Conservation (phyloP, 2,113 vertebrate genomes). For the Brevimyrus niger region DNA sequence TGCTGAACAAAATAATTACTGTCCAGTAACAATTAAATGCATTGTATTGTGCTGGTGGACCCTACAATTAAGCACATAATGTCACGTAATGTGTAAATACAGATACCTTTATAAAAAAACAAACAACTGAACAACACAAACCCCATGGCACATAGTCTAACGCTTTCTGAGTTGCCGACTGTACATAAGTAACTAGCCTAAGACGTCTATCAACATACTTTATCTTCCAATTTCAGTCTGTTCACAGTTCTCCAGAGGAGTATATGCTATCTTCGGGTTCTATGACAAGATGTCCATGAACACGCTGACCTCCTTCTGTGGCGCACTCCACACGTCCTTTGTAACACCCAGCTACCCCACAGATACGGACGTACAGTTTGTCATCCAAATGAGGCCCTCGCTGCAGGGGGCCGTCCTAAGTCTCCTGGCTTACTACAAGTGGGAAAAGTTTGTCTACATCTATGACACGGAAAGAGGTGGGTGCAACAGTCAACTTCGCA, state of each 20-base stretch:
- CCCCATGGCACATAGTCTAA: neutral
- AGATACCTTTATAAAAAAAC: neutral
- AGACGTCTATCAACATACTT: conserved; percentile 77
- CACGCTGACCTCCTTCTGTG: neutral
- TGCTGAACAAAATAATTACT: neutral
- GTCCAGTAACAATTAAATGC: neutral
- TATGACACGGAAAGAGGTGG: conserved; percentile 97
- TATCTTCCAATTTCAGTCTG: conserved; percentile 66
- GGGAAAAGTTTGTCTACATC: conserved; percentile 95
- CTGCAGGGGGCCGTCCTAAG: conserved; percentile 82
- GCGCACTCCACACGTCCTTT: conserved; percentile 89
- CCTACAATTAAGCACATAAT: neutral
- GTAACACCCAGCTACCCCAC: conserved; percentile 93
- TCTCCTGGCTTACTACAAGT: conserved; percentile 84
- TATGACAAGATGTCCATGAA: conserved; percentile 72
- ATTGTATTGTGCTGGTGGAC: neutral
- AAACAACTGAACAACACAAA: neutral
- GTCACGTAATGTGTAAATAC: neutral
- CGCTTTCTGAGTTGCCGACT: neutral
- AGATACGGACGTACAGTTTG: conserved; percentile 90
- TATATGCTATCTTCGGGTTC: conserved; percentile 40
- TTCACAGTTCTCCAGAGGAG: conserved; percentile 46
- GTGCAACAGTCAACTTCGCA: conserved; percentile 23
- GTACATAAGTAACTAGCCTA: neutral
- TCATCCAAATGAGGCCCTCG: conserved; percentile 93